Evolutionary conservation across 2,797 vertebrate species (phyloP).

Genomic region (Pseudochirops cupreus): DNA sequence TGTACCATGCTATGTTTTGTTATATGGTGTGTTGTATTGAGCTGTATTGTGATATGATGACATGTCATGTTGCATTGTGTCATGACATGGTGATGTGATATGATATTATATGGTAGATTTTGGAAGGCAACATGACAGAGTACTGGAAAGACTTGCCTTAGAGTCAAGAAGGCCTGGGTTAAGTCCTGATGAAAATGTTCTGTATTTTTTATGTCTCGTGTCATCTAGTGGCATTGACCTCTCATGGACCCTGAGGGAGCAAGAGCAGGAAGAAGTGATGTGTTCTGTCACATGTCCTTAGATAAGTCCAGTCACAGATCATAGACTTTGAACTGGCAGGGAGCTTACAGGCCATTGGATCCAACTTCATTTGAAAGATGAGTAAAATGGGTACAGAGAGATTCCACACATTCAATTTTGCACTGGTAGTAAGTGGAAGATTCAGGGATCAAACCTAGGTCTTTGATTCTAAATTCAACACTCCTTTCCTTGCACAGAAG

Average conservation of each 20-base stretch:
- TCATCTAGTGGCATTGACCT: not conserved
- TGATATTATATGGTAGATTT: not conserved
- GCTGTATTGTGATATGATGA: not conserved
- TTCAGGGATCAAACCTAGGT: too few species aligned
- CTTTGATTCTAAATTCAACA: too few species aligned
- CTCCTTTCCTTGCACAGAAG: too few species aligned
- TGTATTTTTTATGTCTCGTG: not conserved
- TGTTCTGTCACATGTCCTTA: too few species aligned
- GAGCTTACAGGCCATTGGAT: too few species aligned
- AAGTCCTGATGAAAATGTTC: not conserved
- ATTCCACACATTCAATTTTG: too few species aligned
- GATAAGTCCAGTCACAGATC: too few species aligned
- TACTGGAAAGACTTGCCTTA: not conserved
- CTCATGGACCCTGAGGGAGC: constrained; percentile 22
- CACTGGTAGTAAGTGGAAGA: too few species aligned
- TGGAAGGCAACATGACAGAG: not conserved
- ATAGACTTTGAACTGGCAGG: too few species aligned
- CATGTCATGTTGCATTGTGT: not conserved
- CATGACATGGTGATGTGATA: not conserved
- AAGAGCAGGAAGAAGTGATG: not conserved
- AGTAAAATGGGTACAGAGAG: too few species aligned
- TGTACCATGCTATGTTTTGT: too few species aligned
- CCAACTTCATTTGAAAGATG: too few species aligned
- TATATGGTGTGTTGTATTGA: not conserved
- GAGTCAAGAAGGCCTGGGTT: not conserved